Evolutionary conservation across 2,113 vertebrate genomes (phyloP).

Genomic region (Tapirus terrestris): DNA sequence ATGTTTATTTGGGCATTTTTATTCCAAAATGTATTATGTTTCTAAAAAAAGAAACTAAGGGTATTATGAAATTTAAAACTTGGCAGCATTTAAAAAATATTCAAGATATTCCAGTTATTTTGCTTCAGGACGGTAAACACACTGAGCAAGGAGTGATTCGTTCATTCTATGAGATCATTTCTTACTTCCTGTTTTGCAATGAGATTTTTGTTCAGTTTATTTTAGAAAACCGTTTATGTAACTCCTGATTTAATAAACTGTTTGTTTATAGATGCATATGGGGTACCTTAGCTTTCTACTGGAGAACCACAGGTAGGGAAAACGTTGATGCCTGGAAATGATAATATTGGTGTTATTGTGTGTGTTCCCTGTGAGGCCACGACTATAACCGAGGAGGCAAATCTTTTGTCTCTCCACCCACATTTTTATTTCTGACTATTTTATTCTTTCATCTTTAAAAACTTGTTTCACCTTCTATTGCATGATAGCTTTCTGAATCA

Average conservation of each 20-base stretch:
- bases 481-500: slow-evolving; percentile 38
- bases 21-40: neutral
- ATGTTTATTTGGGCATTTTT: slow-evolving; percentile 1
- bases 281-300: neutral
- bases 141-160: neutral
- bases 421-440: slow-evolving; percentile 49
- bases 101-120: neutral
- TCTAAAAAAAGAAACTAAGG: neutral
- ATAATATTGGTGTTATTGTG: neutral
- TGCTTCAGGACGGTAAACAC: neutral
- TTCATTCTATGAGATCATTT: neutral
- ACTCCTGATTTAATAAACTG: neutral
- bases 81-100: neutral
- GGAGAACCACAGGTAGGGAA: neutral
- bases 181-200: neutral
- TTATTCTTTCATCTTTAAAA: slow-evolving; percentile 49
- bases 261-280: neutral
- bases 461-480: neutral
- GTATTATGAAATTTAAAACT: neutral
- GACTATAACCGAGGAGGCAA: neutral
- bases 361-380: neutral
- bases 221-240: slow-evolving; percentile 43
- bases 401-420: neutral
- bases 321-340: neutral
- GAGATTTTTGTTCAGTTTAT: slow-evolving; percentile 39